phyloP scores from a whole-genome alignment of 1,140 invertebrate genomes.

The Drosophila sulfurigaster region DNA sequence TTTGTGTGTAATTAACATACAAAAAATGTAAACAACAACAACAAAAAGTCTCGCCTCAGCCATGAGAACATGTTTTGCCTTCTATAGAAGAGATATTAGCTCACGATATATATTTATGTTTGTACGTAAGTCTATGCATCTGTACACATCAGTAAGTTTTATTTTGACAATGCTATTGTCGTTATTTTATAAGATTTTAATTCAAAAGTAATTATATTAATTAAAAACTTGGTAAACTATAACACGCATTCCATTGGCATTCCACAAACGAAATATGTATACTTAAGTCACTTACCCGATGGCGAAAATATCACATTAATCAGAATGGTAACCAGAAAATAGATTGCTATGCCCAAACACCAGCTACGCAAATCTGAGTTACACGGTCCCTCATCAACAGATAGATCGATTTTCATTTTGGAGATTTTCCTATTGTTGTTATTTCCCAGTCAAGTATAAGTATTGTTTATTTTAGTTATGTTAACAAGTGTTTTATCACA shows the following conservation, averaged over 20 bases:
- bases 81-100: slow-evolving; percentile 52
- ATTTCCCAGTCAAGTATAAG: not conserved
- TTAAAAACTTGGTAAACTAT: not conserved
- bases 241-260: slow-evolving; percentile 15
- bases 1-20: slow-evolving; percentile 32
- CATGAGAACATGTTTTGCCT: slow-evolving; percentile 49
- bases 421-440: not conserved
- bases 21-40: slow-evolving; percentile 23
- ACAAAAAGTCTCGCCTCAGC: slow-evolving; percentile 17
- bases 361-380: slow-evolving; percentile 54
- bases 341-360: slow-evolving; percentile 69
- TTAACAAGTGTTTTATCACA: slow-evolving; percentile 7
- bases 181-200: not conserved
- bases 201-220: slow-evolving; percentile 1
- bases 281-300: slow-evolving; percentile 48
- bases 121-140: not conserved
- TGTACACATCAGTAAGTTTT: not conserved
- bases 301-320: slow-evolving; percentile 45
- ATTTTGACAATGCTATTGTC: slow-evolving; percentile 7
- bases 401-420: slow-evolving; percentile 66
- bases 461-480: not conserved
- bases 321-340: slow-evolving; percentile 38
- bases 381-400: slow-evolving; percentile 65
- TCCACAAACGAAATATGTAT: slow-evolving; percentile 18
- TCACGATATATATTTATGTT: slow-evolving; percentile 57